These are phyloP conservation scores for Centropristis striata DNA, from an alignment of 2,113 vertebrate genomes.

Conservation along the genomic window DNA sequence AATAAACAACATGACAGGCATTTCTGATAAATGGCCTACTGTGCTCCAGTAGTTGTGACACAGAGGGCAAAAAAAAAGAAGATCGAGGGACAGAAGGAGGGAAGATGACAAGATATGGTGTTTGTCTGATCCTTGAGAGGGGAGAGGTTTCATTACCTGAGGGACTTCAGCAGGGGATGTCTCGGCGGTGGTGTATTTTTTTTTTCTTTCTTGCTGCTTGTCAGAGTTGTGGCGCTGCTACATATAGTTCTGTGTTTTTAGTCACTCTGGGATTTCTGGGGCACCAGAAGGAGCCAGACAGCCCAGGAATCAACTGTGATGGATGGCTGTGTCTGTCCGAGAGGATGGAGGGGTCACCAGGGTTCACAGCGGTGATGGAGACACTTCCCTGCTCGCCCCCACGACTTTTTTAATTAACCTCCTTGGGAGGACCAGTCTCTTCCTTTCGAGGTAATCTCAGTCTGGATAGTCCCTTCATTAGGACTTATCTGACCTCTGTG, in stretches of 20 bases:
- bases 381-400: conserved; percentile 61
- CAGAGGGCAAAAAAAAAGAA: conserved; percentile 33
- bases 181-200: conserved; percentile 26
- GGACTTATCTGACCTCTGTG: conserved; percentile 66
- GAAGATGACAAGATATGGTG: conserved; percentile 65
- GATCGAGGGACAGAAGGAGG: conserved; percentile 23
- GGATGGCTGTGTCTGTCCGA: conserved; percentile 58
- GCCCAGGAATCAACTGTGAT: conserved; percentile 64
- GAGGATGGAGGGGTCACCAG: conserved; percentile 63
- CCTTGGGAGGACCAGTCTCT: conserved; percentile 64
- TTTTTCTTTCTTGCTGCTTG: conserved; percentile 37
- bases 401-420: conserved; percentile 79
- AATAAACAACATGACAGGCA: conserved; percentile 37
- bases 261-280: conserved; percentile 65
- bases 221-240: conserved; percentile 47
- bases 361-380: conserved; percentile 66
- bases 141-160: conserved; percentile 70
- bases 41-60: conserved; percentile 50
- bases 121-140: conserved; percentile 62
- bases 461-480: conserved; percentile 60
- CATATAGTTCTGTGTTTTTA: conserved; percentile 59
- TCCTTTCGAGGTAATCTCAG: conserved; percentile 65
- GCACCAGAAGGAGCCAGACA: conserved; percentile 31
- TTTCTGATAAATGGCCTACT: conserved; percentile 55
- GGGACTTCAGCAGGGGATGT: conserved; percentile 57